Evolutionary conservation across 2,888 invertebrate genomes (phyloP).

Genomic region (Teleogryllus oceanicus): DNA sequence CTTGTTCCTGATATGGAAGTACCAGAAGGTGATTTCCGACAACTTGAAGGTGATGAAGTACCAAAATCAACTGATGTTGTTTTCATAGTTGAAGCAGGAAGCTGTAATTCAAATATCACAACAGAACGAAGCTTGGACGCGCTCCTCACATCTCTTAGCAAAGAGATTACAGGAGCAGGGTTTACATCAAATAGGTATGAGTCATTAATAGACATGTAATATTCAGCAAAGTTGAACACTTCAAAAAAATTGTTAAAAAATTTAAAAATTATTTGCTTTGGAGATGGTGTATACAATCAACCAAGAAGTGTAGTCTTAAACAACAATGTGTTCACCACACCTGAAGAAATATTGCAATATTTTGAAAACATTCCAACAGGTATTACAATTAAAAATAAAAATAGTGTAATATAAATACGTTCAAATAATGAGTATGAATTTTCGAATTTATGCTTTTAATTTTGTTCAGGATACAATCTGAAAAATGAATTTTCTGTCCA

Average conservation of each 20-base stretch:
- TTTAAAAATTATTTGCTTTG: slow-evolving; percentile 45
- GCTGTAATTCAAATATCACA: slow-evolving; percentile 71
- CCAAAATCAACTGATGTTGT: slow-evolving; percentile 78
- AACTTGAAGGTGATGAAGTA: slow-evolving; percentile 56
- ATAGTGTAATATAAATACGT: no score
- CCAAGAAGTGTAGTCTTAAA: slow-evolving; percentile 72
- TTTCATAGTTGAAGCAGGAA: slow-evolving; percentile 82
- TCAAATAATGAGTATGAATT: no score
- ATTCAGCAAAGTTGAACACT: no score
- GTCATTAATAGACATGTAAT: no score
- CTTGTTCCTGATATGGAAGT: slow-evolving; percentile 38
- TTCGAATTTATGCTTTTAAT: no score
- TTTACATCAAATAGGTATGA: slow-evolving; percentile 30
- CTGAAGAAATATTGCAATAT: slow-evolving; percentile 60
- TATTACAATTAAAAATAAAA: slow-evolving; percentile 39
- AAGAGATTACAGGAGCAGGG: slow-evolving; percentile 53
- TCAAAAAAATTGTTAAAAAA: neutral
- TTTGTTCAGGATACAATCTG: no score
- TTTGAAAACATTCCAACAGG: slow-evolving; percentile 68
- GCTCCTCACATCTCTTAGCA: slow-evolving; percentile 64
- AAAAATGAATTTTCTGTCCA: slow-evolving; percentile 34
- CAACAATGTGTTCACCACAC: slow-evolving; percentile 65
- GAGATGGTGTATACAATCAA: slow-evolving; percentile 65
- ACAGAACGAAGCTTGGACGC: slow-evolving; percentile 65
- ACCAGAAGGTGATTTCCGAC: slow-evolving; percentile 71